Conservation (phyloP, 2,888 invertebrate species). For the Sympetrum striolatum region DNA sequence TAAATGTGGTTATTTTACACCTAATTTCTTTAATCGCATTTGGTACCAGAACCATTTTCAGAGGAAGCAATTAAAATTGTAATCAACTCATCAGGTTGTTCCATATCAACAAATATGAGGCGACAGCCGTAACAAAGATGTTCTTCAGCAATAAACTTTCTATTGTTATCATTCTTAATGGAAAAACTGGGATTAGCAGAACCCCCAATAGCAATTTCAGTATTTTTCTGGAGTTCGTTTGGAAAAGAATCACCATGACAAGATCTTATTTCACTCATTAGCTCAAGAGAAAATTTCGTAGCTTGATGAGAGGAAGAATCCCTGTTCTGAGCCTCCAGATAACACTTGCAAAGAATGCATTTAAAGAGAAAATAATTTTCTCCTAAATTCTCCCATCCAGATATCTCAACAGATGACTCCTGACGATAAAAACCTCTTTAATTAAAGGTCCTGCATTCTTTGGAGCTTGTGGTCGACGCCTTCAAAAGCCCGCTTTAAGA, state of each 20-base stretch:
- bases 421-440: no score
- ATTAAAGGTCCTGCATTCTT: no score
- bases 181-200: neutral
- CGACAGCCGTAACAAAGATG: constrained; percentile 2
- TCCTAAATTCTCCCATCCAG: no score
- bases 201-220: neutral
- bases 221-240: neutral
- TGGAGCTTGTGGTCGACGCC: no score
- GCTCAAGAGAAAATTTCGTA: neutral
- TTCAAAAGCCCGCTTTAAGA: no score
- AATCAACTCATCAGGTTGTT: neutral
- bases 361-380: no score
- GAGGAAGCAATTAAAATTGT: neutral
- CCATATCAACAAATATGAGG: neutral
- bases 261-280: neutral
- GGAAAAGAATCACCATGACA: neutral
- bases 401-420: no score
- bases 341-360: neutral
- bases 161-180: no score
- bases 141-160: neutral
- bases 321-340: neutral
- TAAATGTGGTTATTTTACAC: no score
- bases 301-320: constrained; percentile 1
- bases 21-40: neutral
- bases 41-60: no score